Evolutionary conservation across 2,888 invertebrate species (phyloP), one percentile per base, ranked within the genome.

Genomic region (Frankliniella intonsa): DNA sequence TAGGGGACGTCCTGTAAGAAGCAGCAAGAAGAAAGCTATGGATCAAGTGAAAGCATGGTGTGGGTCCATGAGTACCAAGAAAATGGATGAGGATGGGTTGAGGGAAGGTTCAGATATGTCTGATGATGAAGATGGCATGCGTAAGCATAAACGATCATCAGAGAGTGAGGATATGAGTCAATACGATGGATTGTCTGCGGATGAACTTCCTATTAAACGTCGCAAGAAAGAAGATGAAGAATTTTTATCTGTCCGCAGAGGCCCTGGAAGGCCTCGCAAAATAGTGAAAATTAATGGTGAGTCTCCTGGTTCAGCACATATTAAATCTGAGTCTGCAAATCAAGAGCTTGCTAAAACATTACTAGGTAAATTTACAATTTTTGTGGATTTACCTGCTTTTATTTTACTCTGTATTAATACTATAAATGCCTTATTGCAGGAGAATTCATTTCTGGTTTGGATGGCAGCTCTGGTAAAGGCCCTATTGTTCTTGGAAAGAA

Each of bases 31-130:
- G 81, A 94, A 94, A 85, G 95, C 95, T 0, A 89, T 95, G 87
- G 94, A 94, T 87, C 94, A 95, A 87, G 94, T 95, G 82, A 95
- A 95, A 86, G 93, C 93, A 83, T 95, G 95, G 95, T 94, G 94
- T 85, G 94, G 94, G 19, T 92, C 90, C 0, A 91, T 90, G 87
- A 25, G 22, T 25, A 76, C 69, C 8, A 76, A 76, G 69, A 90
- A 90, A 80, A 90, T 91, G 10, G 90, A 90, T 27, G 91, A 90
- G 1, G 88, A 87, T 82, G 86, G 84, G 89, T 5, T 90, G 88
- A 79, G 88, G 89, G 83, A 8, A 22, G 51, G 17, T 10, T 81
- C 81, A 51, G 81, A 81, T n/a, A 27, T 51, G 19, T 55, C 84
- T 81, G 84, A 84, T 81, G 82, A 83, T 82, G 85, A 85, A 81